phyloP scores from a whole-genome alignment of 2,888 invertebrate genomes.

The Sialis fuliginosa region DNA sequence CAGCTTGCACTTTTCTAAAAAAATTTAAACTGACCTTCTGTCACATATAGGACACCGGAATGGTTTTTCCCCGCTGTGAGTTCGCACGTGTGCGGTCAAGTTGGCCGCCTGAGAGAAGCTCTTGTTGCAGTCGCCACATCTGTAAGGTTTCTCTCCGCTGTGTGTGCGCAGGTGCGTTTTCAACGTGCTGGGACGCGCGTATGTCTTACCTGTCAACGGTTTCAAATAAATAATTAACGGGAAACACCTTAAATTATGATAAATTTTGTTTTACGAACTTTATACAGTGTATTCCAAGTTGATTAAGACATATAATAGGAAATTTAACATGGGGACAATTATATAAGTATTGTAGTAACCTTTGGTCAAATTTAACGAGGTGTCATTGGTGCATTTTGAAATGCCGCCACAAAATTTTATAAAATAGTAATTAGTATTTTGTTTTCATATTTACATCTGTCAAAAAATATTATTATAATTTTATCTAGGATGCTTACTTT shows the following conservation, averaged over 20 bases:
- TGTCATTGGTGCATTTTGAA: too few species aligned
- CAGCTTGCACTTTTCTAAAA: too few species aligned
- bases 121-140: constrained; percentile 87
- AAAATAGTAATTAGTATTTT: too few species aligned
- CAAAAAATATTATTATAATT: too few species aligned
- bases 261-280: too few species aligned
- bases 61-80: constrained; percentile 96
- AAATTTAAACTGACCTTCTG: constrained; percentile 46
- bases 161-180: constrained; percentile 96
- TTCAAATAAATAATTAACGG: neutral
- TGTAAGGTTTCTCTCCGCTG: constrained; percentile 84
- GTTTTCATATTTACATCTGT: too few species aligned
- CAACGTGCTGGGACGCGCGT: constrained; percentile 88
- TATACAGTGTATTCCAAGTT: constrained; percentile 1
- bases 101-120: constrained; percentile 98
- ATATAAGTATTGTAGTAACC: too few species aligned
- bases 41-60: constrained; percentile 96
- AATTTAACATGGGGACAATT: too few species aligned
- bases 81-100: constrained; percentile 89
- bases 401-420: too few species aligned
- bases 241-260: neutral
- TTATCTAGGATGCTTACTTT: too few species aligned
- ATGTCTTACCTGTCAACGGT: constrained; percentile 47
- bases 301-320: neutral
- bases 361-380: too few species aligned